phyloP scores from a whole-genome alignment of 2,797 vertebrate genomes.

The Leptatherina wallacei region DNA sequence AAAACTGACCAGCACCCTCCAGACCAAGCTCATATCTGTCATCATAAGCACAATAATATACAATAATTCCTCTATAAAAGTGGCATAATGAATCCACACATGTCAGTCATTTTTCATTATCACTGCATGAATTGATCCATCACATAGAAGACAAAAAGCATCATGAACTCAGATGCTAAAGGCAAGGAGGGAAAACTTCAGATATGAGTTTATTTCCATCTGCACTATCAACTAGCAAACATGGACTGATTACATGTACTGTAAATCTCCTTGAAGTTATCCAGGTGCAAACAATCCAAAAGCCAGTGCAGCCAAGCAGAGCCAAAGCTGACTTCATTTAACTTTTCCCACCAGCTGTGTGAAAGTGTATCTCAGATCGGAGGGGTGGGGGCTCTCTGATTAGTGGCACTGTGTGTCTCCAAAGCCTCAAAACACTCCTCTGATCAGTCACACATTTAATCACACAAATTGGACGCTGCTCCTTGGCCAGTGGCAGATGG shows the following conservation, averaged over 20 bases:
- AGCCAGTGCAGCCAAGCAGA: conserved; percentile 27
- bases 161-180: not conserved
- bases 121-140: not conserved
- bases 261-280: conserved; percentile 26
- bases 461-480: conserved; percentile 57
- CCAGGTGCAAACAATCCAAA: conserved; percentile 41
- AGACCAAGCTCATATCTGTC: too few relatives aligned
- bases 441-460: conserved; percentile 75
- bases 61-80: not conserved
- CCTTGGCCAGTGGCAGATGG: conserved; percentile 49
- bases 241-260: conserved; percentile 6
- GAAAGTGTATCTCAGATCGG: conserved; percentile 35
- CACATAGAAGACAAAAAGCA: not conserved
- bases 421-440: conserved; percentile 35
- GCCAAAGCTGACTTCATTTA: conserved; percentile 55
- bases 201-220: conserved; percentile 3
- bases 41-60: too few relatives aligned
- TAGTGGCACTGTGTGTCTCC: conserved; percentile 52
- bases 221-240: conserved; percentile 5
- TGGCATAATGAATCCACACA: not conserved
- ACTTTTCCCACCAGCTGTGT: conserved; percentile 55
- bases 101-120: not conserved
- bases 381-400: conserved; percentile 48
- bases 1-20: too few relatives aligned
- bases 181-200: not conserved